Evolutionary conservation across 2,113 vertebrate genomes (phyloP).

Genomic region (Ardeotis arabs): DNA sequence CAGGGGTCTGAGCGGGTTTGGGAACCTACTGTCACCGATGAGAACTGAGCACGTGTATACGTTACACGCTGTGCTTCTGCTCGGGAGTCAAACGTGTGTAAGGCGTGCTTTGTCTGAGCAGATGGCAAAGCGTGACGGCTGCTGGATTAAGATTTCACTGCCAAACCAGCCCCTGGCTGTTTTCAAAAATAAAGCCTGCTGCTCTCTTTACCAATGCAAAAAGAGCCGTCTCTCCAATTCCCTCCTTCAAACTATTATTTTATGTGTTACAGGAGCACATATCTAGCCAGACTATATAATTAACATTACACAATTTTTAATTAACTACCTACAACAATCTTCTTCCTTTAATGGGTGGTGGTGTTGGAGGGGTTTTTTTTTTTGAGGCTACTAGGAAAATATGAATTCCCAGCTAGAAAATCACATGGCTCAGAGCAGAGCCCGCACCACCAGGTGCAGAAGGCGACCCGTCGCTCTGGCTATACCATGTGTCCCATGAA

Average conservation of each 20-base stretch:
- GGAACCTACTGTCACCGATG: background rate
- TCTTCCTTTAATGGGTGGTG: background rate
- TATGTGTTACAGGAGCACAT: background rate
- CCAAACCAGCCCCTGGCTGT: constrained; percentile 22
- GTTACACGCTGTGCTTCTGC: background rate
- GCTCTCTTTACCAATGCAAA: constrained; percentile 15
- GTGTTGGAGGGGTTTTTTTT: background rate
- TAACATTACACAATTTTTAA: constrained; percentile 36
- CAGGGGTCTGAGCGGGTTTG: background rate
- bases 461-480: fast-evolving
- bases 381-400: background rate
- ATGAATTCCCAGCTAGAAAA: background rate
- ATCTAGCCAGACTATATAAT: background rate
- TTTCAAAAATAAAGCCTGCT: constrained; percentile 38
- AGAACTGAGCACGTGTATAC: fast-evolving
- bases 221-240: background rate
- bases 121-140: background rate
- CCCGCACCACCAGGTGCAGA: background rate
- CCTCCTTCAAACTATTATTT: background rate
- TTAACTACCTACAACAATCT: background rate
- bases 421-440: background rate
- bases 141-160: constrained; percentile 1
- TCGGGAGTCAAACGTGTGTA: background rate
- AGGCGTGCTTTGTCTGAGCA: background rate
- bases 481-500: background rate